Evolutionary conservation across 1,140 invertebrate genomes (phyloP).

Genomic region (Magallana angulata): DNA sequence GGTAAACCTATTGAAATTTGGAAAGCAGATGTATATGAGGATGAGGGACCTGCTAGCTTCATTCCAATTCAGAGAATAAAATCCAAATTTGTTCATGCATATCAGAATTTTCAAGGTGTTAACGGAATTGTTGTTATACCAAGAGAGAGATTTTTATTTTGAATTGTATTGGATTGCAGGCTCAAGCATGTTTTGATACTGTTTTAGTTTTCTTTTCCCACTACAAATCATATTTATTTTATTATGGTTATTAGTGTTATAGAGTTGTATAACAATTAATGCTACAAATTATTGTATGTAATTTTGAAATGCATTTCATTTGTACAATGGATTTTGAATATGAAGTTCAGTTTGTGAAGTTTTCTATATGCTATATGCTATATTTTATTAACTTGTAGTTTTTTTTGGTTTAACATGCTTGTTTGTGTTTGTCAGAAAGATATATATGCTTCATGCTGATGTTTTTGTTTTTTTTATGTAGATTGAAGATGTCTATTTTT

Average conservation of each 20-base stretch:
- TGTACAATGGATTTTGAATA: not conserved
- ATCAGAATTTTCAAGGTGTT: not conserved
- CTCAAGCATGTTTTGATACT: not conserved
- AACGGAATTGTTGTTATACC: slow-evolving; percentile 31
- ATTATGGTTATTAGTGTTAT: no score
- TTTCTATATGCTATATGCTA: no score
- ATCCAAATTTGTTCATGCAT: slow-evolving; percentile 38
- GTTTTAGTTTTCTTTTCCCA: not conserved
- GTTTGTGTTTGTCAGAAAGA: no score
- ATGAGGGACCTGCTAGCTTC: slow-evolving; percentile 33
- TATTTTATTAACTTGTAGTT: no score
- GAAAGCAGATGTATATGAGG: not conserved
- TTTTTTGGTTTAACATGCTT: no score
- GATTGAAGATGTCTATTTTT: not conserved
- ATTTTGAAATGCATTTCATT: no score
- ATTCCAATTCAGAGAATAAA: slow-evolving; percentile 46
- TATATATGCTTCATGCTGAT: no score
- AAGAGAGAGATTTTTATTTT: not conserved
- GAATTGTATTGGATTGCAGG: not conserved
- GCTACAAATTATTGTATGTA: not conserved
- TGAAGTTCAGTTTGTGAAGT: no score
- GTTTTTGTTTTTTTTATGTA: no score
- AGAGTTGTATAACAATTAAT: not conserved
- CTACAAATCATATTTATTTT: not conserved
- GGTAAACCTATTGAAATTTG: slow-evolving; percentile 48